Evolutionary conservation across 2,113 vertebrate genomes (phyloP).

Genomic region (Charadrius vociferus): DNA sequence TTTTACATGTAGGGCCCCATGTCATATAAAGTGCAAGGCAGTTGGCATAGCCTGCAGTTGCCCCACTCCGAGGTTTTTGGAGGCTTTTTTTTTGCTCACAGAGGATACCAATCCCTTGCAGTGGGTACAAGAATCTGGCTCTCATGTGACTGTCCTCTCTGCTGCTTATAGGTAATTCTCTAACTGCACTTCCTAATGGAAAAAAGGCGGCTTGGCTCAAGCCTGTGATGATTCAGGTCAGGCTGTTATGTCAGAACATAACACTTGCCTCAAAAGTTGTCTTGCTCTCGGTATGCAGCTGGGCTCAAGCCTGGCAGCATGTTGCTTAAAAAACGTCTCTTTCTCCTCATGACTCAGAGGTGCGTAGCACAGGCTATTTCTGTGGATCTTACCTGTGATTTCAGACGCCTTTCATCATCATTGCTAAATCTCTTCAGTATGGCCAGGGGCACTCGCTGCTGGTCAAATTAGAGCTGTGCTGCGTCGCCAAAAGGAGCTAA

Average conservation of each 20-base stretch:
- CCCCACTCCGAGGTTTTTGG: background rate
- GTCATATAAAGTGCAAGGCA: background rate
- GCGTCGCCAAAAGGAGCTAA: background rate
- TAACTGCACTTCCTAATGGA: background rate
- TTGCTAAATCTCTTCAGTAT: background rate
- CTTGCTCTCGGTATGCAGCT: background rate
- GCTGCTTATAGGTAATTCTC: background rate
- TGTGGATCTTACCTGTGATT: background rate
- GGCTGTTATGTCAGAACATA: conserved; percentile 24
- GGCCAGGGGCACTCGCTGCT: background rate
- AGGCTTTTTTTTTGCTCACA: background rate
- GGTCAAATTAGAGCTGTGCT: background rate
- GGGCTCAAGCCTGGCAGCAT: background rate
- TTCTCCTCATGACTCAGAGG: conserved; percentile 52
- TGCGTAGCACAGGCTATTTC: conserved; percentile 10
- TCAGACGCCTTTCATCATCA: background rate
- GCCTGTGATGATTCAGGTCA: background rate
- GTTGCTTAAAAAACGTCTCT: background rate
- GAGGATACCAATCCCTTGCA: background rate
- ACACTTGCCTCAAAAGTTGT: background rate
- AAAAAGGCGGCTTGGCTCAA: background rate
- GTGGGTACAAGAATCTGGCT: background rate
- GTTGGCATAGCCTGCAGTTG: background rate
- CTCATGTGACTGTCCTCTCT: background rate
- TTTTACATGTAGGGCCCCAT: background rate